phyloP scores from a whole-genome alignment of 2,113 vertebrate species.

The Gymnarchus niloticus region DNA sequence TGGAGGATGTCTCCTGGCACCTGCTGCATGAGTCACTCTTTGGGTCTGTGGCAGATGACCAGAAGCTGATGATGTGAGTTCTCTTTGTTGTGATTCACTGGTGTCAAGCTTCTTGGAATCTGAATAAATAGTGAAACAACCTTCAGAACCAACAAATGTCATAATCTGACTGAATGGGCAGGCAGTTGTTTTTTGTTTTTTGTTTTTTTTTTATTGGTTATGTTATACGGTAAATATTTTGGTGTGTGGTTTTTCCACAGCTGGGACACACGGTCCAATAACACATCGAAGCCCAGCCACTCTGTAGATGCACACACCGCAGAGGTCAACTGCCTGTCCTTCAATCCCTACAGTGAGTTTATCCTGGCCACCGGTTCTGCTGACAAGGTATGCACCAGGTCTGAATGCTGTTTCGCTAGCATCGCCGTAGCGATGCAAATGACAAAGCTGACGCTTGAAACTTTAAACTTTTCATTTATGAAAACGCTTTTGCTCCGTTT shows the following conservation, averaged over 20 bases:
- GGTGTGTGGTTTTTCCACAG: slow-evolving; percentile 47
- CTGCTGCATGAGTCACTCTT: slow-evolving; percentile 89
- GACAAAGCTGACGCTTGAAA: not conserved
- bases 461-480: not conserved
- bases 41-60: slow-evolving; percentile 89
- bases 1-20: slow-evolving; percentile 93
- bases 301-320: slow-evolving; percentile 86
- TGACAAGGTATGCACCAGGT: slow-evolving; percentile 74
- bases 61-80: slow-evolving; percentile 91
- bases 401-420: not conserved
- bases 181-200: not conserved
- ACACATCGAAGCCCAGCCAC: slow-evolving; percentile 83
- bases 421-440: not conserved
- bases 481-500: not conserved
- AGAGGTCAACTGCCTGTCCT: slow-evolving; percentile 90
- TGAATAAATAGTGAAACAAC: not conserved
- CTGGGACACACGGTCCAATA: slow-evolving; percentile 89
- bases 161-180: not conserved
- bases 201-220: not conserved
- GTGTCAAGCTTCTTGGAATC: not conserved
- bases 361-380: slow-evolving; percentile 90
- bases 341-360: slow-evolving; percentile 94
- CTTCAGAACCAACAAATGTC: not conserved
- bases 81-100: not conserved
- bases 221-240: not conserved